Evolutionary conservation across 2,888 invertebrate species (phyloP), one percentile per base, ranked within the genome.

Genomic region (Pherbina coryleti): DNA sequence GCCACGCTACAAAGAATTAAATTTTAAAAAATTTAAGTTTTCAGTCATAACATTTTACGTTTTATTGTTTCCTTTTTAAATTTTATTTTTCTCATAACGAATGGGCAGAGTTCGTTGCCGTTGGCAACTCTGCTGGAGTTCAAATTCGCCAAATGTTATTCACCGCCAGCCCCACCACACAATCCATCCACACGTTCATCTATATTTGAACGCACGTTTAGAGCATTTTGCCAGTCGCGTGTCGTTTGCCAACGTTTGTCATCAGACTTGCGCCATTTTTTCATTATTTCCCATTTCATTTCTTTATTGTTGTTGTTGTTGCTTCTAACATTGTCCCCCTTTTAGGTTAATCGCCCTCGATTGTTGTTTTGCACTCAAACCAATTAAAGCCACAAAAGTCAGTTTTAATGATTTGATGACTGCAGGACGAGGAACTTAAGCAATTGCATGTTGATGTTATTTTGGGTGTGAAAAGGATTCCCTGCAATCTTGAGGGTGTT

Each of bases 381-480:
- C 70, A 70, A 25, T 70, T 25, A 53, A 53, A 70, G 22, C 17
- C 25, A 53, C 28, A 51, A 71, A 71, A 71, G 71, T 57, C 71
- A 71, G 28, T 71, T 71, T 71, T 57, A 57, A 55, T 71, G 37
- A 31, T 34, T 28, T 60, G 25, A 28, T 22, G 60, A 14, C 17
- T 22, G 28, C 60, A 22, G 28, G 25, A 60, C 60, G 28, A 60
- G 25, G 25, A 44, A 14, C 44, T 60, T 28, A 14, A 60, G 14
- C 25, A 25, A 25, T 60, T 60, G 9, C 11, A 60, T 60, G 60
- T 14, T 17, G 7, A 44, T 44, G 44, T 44, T 44, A 9, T 60
- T 60, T 25, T 25, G 60, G 55, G 71, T 71, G 57, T 71, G 37
- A 71, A 71, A 71, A 71, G 55, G 55, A 71, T 71, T 34, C 14